Conservation (phyloP, 2,888 invertebrate species). For the Calliscelio sp. region DNA sequence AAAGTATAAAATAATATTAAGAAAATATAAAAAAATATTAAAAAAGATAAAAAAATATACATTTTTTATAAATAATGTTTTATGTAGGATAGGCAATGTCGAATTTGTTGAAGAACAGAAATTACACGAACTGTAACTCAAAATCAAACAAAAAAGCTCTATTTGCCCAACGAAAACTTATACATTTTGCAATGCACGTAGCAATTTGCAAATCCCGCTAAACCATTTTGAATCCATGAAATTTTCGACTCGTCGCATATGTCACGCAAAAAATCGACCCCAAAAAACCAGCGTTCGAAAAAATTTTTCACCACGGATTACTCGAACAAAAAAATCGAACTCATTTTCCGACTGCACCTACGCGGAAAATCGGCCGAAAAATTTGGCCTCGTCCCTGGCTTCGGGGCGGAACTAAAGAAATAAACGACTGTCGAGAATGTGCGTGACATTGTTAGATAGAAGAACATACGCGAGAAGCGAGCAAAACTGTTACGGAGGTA, state of each 20-base stretch:
- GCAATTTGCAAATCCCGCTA: background rate
- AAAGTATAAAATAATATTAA: too few relatives aligned
- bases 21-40: too few relatives aligned
- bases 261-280: background rate
- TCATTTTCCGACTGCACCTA: conserved; percentile 50
- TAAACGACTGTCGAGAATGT: conserved; percentile 84
- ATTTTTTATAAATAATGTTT: too few relatives aligned
- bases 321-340: conserved; percentile 46
- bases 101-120: too few relatives aligned
- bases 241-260: background rate
- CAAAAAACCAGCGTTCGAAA: conserved; percentile 6
- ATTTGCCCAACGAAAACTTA: too few relatives aligned
- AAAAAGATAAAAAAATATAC: too few relatives aligned
- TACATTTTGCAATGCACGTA: too few relatives aligned
- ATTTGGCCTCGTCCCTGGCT: conserved; percentile 81
- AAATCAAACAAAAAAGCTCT: too few relatives aligned
- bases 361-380: conserved; percentile 63
- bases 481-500: conserved; percentile 57
- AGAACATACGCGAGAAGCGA: conserved; percentile 80
- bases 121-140: too few relatives aligned
- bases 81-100: too few relatives aligned
- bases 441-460: conserved; percentile 85
- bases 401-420: conserved; percentile 85
- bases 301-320: conserved; percentile 41
- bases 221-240: background rate